Evolutionary conservation across 2,888 invertebrate species (phyloP).

Genomic region (Ferrisia virgata): DNA sequence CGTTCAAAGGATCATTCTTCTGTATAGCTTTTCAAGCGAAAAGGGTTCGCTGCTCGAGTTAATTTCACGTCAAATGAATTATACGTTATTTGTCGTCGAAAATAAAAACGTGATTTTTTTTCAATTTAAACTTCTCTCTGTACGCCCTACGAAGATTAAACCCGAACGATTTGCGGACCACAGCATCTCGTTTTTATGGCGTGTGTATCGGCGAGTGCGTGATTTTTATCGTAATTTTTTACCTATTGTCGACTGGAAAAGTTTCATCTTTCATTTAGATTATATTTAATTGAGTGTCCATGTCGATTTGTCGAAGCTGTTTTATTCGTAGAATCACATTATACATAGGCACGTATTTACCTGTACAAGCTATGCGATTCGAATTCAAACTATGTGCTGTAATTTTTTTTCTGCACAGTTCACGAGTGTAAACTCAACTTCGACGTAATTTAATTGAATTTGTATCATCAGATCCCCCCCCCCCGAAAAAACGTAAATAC

Average conservation of each 20-base stretch:
- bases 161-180: not conserved
- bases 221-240: not conserved
- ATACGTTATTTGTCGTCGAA: not conserved
- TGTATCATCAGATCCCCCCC: not conserved
- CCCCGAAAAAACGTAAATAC: not conserved
- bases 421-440: not conserved
- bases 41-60: constrained; percentile 8
- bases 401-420: not conserved
- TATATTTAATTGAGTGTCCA: not conserved
- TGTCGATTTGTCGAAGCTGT: too few species aligned
- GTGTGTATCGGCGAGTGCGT: not conserved
- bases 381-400: not conserved
- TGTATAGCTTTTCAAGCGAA: not conserved
- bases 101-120: not conserved
- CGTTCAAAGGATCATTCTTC: not conserved
- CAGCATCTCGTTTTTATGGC: not conserved
- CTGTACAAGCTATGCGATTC: too few species aligned
- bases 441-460: not conserved
- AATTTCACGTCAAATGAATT: not conserved
- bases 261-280: not conserved
- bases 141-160: not conserved
- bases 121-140: not conserved
- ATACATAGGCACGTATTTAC: not conserved
- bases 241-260: not conserved
- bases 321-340: not conserved